phyloP scores from a whole-genome alignment of 2,888 invertebrate genomes.

The Diogma glabrata region DNA sequence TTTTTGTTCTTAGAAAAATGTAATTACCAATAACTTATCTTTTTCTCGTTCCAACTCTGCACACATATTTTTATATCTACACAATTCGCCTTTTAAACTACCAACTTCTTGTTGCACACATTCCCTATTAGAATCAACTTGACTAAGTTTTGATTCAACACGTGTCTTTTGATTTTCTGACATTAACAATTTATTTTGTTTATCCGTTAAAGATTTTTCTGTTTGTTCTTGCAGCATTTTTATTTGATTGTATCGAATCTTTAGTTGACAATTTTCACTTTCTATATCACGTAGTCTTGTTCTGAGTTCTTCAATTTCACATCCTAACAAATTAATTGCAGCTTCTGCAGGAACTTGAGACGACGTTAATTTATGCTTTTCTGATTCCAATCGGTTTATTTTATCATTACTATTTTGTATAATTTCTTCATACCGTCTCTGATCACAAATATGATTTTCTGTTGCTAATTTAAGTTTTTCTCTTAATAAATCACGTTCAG shows the following conservation, averaged over 20 bases:
- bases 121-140: slow-evolving; percentile 46
- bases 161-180: slow-evolving; percentile 51
- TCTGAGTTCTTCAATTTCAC: slow-evolving; percentile 41
- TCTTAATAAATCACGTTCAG: slow-evolving; percentile 46
- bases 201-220: slow-evolving; percentile 56
- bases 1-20: too few species aligned
- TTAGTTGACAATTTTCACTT: slow-evolving; percentile 42
- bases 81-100: slow-evolving; percentile 50
- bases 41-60: slow-evolving; percentile 58
- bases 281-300: slow-evolving; percentile 40
- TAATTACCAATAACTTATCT: slow-evolving; percentile 48
- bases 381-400: slow-evolving; percentile 41
- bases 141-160: slow-evolving; percentile 45
- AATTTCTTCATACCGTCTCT: slow-evolving; percentile 38
- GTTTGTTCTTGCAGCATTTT: slow-evolving; percentile 63
- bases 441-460: slow-evolving; percentile 39
- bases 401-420: slow-evolving; percentile 40
- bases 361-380: slow-evolving; percentile 42
- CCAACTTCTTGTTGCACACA: slow-evolving; percentile 48
- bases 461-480: slow-evolving; percentile 43
- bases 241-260: slow-evolving; percentile 44
- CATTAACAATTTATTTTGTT: slow-evolving; percentile 52
- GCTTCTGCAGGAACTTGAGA: slow-evolving; percentile 39
- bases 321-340: slow-evolving; percentile 42
- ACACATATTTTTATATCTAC: slow-evolving; percentile 48